Conservation (phyloP, 2,888 invertebrate species). For the Ptilodon capucinus region DNA sequence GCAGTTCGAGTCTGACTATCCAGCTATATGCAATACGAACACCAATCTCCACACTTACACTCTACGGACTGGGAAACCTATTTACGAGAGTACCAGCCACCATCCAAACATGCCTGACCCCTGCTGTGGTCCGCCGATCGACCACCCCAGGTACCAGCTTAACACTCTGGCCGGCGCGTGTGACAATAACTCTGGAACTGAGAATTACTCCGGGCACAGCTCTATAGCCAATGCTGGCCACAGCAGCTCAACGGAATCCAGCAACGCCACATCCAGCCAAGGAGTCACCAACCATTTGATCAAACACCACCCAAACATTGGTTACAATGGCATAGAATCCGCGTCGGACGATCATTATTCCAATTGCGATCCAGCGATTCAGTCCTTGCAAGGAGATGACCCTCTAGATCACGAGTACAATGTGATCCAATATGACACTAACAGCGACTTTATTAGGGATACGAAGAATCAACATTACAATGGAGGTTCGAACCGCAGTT, state of each 20-base stretch:
- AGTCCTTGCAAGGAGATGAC: slow-evolving; percentile 76
- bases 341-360: slow-evolving; percentile 79
- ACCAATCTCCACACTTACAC: slow-evolving; percentile 93
- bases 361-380: slow-evolving; percentile 78
- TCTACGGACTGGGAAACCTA: slow-evolving; percentile 88
- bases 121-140: slow-evolving; percentile 68
- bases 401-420: slow-evolving; percentile 79
- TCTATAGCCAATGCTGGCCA: slow-evolving; percentile 81
- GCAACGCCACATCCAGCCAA: slow-evolving; percentile 77
- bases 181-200: slow-evolving; percentile 84
- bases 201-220: slow-evolving; percentile 84
- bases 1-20: slow-evolving; percentile 91
- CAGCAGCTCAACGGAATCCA: slow-evolving; percentile 79
- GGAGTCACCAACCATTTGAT: slow-evolving; percentile 78
- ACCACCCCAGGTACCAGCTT: slow-evolving; percentile 76
- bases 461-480: slow-evolving; percentile 82
- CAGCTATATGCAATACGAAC: slow-evolving; percentile 93
- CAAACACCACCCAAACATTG: slow-evolving; percentile 74
- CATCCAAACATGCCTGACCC: slow-evolving; percentile 69
- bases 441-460: slow-evolving; percentile 75
- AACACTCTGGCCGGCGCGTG: slow-evolving; percentile 81
- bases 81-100: slow-evolving; percentile 84
- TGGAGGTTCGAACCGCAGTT: slow-evolving; percentile 73
- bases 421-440: slow-evolving; percentile 78
- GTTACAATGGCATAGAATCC: slow-evolving; percentile 76